These are phyloP conservation scores for Nyctibius bracteatus DNA, from an alignment of 2,113 vertebrate species.

Conservation along the genomic window DNA sequence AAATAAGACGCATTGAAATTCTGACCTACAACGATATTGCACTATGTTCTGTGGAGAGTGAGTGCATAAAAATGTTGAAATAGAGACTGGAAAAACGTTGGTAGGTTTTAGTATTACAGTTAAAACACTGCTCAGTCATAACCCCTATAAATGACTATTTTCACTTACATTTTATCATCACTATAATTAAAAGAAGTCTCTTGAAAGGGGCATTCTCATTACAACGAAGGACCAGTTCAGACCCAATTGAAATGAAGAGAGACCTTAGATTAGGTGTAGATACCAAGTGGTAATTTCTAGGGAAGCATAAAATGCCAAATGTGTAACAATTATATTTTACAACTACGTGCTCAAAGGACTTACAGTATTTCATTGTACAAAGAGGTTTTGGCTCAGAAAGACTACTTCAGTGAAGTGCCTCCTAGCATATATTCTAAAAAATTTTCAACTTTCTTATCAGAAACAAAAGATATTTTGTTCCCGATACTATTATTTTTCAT, in stretches of 20 bases:
- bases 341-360: conserved; percentile 61
- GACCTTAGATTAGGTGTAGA: conserved; percentile 56
- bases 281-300: conserved; percentile 70
- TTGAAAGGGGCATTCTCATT: conserved; percentile 76
- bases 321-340: conserved; percentile 72
- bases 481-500: not conserved
- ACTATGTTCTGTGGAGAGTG: not conserved
- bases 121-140: conserved; percentile 63
- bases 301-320: conserved; percentile 72
- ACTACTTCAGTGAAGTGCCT: conserved; percentile 3
- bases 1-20: conserved; percentile 16
- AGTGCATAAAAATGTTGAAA: conserved; percentile 65
- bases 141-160: conserved; percentile 69
- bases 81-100: conserved; percentile 55
- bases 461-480: not conserved
- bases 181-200: conserved; percentile 73
- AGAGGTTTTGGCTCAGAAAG: conserved; percentile 12
- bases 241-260: conserved; percentile 71
- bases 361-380: conserved; percentile 49
- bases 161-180: conserved; percentile 65
- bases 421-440: not conserved
- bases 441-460: not conserved
- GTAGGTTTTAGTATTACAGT: conserved; percentile 55
- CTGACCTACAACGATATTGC: conserved; percentile 31
- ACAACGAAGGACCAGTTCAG: conserved; percentile 72